Evolutionary conservation across 2,113 vertebrate genomes (phyloP).

Genomic region (Mixornis gularis): DNA sequence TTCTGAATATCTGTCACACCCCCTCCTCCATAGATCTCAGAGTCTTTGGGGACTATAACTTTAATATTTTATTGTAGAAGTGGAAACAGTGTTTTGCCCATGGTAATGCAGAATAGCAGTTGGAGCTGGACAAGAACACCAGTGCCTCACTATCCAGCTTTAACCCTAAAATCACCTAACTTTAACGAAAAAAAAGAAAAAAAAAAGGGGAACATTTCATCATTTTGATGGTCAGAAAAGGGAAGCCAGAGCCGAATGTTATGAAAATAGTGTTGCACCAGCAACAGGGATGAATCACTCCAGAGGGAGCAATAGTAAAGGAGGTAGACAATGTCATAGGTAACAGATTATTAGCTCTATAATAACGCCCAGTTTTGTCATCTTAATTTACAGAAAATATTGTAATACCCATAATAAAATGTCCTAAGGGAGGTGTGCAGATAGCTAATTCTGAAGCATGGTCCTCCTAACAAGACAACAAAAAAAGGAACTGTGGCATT

Average conservation of each 20-base stretch:
- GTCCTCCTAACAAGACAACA: neutral
- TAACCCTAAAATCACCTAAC: neutral
- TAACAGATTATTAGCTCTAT: neutral
- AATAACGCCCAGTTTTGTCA: neutral
- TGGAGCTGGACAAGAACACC: neutral
- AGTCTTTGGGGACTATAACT: neutral
- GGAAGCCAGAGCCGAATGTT: neutral
- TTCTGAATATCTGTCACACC: neutral
- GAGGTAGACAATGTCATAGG: neutral
- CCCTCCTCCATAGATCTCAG: neutral
- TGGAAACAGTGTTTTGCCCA: neutral
- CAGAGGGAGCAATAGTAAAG: neutral
- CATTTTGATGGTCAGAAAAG: neutral
- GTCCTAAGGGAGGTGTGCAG: accelerated
- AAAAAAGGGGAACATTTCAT: neutral
- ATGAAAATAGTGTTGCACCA: neutral
- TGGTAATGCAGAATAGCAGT: neutral
- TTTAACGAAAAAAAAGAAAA: neutral
- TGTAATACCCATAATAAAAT: neutral
- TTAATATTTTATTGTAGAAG: neutral
- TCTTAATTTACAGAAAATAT: neutral
- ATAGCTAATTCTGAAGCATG: neutral
- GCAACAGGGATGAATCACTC: neutral
- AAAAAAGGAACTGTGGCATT: neutral
- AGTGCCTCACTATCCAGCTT: neutral